Evolutionary conservation across 2,888 invertebrate species (phyloP), one percentile per base, ranked within the genome.

Genomic region (Drosophila infuscata): DNA sequence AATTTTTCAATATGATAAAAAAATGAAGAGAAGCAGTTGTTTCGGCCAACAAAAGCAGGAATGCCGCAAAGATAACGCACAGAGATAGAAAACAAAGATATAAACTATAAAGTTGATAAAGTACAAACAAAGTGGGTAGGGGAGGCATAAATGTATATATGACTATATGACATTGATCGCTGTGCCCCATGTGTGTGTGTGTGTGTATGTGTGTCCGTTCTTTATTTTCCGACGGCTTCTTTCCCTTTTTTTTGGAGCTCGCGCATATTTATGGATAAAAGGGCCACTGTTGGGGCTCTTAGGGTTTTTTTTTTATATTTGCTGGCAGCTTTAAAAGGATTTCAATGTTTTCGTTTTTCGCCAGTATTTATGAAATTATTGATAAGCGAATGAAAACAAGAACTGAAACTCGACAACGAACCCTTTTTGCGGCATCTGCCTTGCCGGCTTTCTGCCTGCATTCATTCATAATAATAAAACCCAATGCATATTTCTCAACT

Each of bases 51-150:
- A 65, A 66, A 58, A 70, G 66, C 57, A 49, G 29, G 59, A 65
- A 56, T 11, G 51, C 63, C 49, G 52, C 53, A 69, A 62, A 70
- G 67, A 64, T 67, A 77, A 76, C 62, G 60, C 60, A 49, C 57
- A 70, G 7, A 77, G 84, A 86, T 82, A 73, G 79, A 70, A 78
- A 76, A 89, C 79, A 72, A 69, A 89, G 88, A 87, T 85, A 89
- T 86, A 79, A 87, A 88, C 87, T 90, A 90, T 86, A 74, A 74
- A 89, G 81, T 74, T 81, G 90, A 86, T 88, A 88, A 90, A 82
- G 76, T 15, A 25, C 46, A 82, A 11, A 49, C 41, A 33, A 43
- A 30, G 30, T 48, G 41, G 54, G 32, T 43, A 35, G 69, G 30
- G 30, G 20, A 46, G 32, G 35, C n/a, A 35, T 33, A 8, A 38